A percentile compares a stretch with the other conserved stretches of the same genome.
phyloP scores from a whole-genome alignment of 2,888 invertebrate genomes.

The Cosmopolites sordidus region DNA sequence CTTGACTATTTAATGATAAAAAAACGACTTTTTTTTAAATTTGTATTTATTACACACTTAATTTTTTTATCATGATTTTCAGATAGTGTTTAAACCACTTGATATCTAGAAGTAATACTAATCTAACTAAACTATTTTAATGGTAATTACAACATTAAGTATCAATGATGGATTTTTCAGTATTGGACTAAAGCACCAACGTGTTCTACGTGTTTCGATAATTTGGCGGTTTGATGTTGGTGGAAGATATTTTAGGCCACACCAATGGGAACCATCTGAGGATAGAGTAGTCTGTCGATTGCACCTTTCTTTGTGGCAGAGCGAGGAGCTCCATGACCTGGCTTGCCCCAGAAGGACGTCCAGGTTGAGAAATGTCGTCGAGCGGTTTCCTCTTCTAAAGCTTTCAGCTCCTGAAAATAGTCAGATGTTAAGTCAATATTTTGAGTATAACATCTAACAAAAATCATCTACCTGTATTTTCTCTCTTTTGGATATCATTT shows the following conservation, averaged over 20 bases:
- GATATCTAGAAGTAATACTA: no score
- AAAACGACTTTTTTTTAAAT: no score
- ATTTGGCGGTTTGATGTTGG: neutral
- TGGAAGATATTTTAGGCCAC: slow-evolving; percentile 21
- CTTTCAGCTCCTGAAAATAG: slow-evolving; percentile 59
- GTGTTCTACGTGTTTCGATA: neutral
- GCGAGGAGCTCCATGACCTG: slow-evolving; percentile 62
- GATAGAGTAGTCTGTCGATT: slow-evolving; percentile 43
- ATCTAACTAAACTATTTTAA: no score
- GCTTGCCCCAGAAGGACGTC: slow-evolving; percentile 75
- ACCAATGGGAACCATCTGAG: slow-evolving; percentile 39
- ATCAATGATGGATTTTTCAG: no score
- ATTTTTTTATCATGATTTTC: no score
- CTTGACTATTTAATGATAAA: no score
- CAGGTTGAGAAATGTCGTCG: slow-evolving; percentile 71
- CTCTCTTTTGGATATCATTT: slow-evolving; percentile 53
- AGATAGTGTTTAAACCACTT: no score
- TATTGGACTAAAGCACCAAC: no score
- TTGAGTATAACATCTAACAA: no score
- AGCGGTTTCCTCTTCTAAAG: slow-evolving; percentile 61
- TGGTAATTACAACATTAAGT: no score
- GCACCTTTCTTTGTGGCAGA: slow-evolving; percentile 40
- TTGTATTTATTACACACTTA: no score
- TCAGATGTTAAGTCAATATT: no score
- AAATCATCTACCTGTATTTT: slow-evolving; percentile 40